Evolutionary conservation across 2,888 invertebrate genomes (phyloP), one percentile per base, ranked within the genome.

Genomic region (Acleris literana): DNA sequence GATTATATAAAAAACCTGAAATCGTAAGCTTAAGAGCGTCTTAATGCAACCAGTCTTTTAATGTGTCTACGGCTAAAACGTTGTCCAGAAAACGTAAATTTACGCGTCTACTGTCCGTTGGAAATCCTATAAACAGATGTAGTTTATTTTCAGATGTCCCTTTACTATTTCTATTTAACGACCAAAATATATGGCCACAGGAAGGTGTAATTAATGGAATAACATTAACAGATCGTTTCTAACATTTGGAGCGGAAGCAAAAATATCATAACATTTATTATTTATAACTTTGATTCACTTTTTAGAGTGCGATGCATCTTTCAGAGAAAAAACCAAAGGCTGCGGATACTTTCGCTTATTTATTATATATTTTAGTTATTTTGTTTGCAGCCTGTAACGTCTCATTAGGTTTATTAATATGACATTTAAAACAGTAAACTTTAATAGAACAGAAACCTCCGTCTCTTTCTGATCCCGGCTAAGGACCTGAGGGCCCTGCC

Each of bases 171-270:
- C 75, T 79, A 81, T 75, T 84, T 86, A 78, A 87, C 82, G 83
- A 84, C 71, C 70, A 73, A 79, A 76, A 72, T 49, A 79, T 79
- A 74, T 72, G 76, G 74, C 74, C 77, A 80, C 88, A 90, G 89
- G 89, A 90, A 88, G 88, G 77, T 83, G 84, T 89, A 84, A 88
- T 86, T 87, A 91, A 89, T 85, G 81, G 77, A 81, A 82, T 75
- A 83, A 84, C 84, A 87, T 88, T 85, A 87, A 86, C 85, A 84
- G 80, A 74, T 80, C 83, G 79, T 86, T 83, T 79, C 81, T 85
- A 80, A 83, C 72, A 76, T 79, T 81, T 69, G 75, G 73, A 84
- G 75, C 83, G 86, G 86, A 89, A 86, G 85, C 75, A 77, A 80
- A 75, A 74, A 76, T 83, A 81, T 81, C 80, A 75, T 76, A 78